phyloP scores from a whole-genome alignment of 2,797 vertebrate genomes.

The Erithacus rubecula region DNA sequence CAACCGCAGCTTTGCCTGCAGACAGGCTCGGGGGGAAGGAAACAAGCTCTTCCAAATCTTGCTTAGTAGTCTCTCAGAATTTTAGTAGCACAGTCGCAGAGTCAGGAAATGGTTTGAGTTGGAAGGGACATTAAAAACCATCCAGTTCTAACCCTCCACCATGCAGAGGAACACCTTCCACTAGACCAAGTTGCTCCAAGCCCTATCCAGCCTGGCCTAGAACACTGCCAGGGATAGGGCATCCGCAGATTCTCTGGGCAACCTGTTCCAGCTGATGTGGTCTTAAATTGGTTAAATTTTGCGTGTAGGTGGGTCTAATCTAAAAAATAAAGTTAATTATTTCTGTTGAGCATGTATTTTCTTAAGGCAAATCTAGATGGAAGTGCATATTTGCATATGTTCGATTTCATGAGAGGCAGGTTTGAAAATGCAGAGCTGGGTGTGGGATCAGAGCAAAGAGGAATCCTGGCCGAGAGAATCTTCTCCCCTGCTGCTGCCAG shows the following conservation, averaged over 20 bases:
- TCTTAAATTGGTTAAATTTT: neutral
- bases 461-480: neutral
- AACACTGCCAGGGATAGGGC: neutral
- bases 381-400: neutral
- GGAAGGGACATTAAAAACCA: neutral
- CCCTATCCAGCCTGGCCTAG: neutral
- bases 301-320: accelerated
- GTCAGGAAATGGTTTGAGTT: neutral
- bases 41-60: neutral
- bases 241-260: neutral
- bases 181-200: neutral
- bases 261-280: neutral
- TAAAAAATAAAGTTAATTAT: neutral
- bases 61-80: accelerated
- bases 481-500: neutral
- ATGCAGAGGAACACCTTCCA: accelerated
- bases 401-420: accelerated
- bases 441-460: neutral
- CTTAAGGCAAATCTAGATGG: neutral
- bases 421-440: neutral
- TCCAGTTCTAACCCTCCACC: accelerated
- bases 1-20: neutral
- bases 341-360: neutral
- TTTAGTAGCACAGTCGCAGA: accelerated
- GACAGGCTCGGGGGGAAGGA: neutral